phyloP scores from a whole-genome alignment of 1,140 invertebrate species.

The Ylistrum balloti region DNA sequence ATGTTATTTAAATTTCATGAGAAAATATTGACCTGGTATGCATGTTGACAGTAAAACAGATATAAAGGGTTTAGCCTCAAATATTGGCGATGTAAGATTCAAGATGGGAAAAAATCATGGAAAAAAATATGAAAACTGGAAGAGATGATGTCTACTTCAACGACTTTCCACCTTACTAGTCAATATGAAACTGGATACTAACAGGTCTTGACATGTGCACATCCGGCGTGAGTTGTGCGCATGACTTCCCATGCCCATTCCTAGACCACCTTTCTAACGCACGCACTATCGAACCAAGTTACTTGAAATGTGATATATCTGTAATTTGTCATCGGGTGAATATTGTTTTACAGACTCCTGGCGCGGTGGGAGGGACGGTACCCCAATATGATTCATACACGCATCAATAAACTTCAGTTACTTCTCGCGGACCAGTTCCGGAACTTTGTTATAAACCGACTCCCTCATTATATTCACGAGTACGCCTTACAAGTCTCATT shows the following conservation, averaged over 20 bases:
- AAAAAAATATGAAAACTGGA: no score
- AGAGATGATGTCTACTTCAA: no score
- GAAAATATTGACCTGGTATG: no score
- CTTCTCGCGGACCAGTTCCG: slow-evolving; percentile 30
- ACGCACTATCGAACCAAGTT: not conserved
- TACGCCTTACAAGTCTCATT: slow-evolving; percentile 4
- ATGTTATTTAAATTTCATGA: no score
- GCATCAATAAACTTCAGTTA: slow-evolving; percentile 39
- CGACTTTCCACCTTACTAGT: not conserved
- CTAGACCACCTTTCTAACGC: slow-evolving; percentile 24
- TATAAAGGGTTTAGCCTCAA: no score
- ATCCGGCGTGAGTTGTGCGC: slow-evolving; percentile 16
- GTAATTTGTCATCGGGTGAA: no score
- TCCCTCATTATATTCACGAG: slow-evolving; percentile 33
- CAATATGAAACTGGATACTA: not conserved
- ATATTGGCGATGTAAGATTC: no score
- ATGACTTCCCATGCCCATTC: not conserved
- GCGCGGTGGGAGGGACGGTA: not conserved
- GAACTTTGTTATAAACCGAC: slow-evolving; percentile 34
- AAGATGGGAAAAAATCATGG: no score
- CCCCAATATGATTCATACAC: slow-evolving; percentile 19
- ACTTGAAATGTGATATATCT: not conserved
- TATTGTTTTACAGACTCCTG: not conserved
- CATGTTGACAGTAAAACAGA: no score
- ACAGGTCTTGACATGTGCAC: slow-evolving; percentile 8